These are phyloP conservation scores for Cyrtonyx montezumae DNA, from an alignment of 2,113 vertebrate genomes.

Conservation along the genomic window DNA sequence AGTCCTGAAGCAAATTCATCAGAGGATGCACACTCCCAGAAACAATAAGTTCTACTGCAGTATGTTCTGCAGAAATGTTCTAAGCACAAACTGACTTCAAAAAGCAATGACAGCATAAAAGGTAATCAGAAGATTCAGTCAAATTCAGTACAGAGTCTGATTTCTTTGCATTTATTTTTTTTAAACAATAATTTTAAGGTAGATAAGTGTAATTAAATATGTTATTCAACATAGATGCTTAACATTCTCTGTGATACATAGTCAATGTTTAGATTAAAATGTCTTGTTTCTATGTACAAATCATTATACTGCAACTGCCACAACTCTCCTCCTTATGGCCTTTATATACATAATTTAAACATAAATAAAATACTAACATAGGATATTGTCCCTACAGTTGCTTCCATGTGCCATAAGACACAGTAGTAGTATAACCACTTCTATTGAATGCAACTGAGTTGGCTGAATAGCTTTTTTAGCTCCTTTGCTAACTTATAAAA, in stretches of 20 bases:
- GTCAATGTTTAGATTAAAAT: not conserved
- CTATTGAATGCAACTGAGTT: no score
- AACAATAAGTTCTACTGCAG: not conserved
- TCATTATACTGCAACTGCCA: not conserved
- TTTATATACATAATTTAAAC: not conserved
- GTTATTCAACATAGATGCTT: not conserved
- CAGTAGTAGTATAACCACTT: not conserved
- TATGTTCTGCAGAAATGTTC: not conserved
- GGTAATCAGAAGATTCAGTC: not conserved
- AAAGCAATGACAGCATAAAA: not conserved
- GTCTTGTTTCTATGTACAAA: not conserved
- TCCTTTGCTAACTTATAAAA: not conserved
- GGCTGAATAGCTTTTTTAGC: not conserved
- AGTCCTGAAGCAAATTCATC: not conserved
- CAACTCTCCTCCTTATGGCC: not conserved
- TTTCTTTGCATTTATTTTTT: not conserved
- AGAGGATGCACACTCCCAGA: not conserved
- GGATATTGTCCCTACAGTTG: not conserved
- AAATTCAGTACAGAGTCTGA: not conserved
- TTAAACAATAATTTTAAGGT: not conserved
- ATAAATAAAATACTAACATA: not conserved
- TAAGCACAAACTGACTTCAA: not conserved
- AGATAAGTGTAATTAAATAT: not conserved
- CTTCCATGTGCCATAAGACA: not conserved
- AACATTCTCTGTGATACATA: not conserved